phyloP scores from a whole-genome alignment of 2,888 invertebrate species.

The Cyclophora albipunctata region DNA sequence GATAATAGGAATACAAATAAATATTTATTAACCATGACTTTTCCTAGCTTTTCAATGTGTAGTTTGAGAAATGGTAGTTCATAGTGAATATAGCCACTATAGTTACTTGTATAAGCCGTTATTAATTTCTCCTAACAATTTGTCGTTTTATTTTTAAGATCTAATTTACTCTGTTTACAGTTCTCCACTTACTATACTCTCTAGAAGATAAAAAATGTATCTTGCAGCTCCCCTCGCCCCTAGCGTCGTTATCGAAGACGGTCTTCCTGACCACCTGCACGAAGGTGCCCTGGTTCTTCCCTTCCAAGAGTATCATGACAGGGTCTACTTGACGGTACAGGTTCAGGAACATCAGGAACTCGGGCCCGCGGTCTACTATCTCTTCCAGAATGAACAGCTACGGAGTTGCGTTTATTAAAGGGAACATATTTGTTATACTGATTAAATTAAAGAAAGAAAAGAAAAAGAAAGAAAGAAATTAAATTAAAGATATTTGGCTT shows the following conservation, averaged over 20 bases:
- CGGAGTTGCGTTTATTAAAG: neutral
- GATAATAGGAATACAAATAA: no score
- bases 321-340: conserved; percentile 78
- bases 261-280: conserved; percentile 57
- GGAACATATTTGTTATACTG: neutral
- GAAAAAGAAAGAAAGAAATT: no score
- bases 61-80: no score
- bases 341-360: conserved; percentile 75
- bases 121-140: no score
- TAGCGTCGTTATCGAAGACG: conserved; percentile 41
- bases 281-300: conserved; percentile 70
- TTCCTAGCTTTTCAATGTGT: no score
- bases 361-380: conserved; percentile 77
- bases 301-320: conserved; percentile 68
- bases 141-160: no score
- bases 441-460: no score
- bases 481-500: no score
- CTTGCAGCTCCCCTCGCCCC: conserved; percentile 55
- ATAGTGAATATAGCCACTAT: no score
- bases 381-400: conserved; percentile 81
- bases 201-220: conserved; percentile 73
- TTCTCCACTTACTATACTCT: conserved; percentile 71
- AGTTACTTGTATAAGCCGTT: no score
- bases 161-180: no score
- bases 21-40: no score